A percentile compares a stretch with the other conserved stretches of the same genome.
phyloP scores from a whole-genome alignment of 2,113 vertebrate species.

The Takifugu bimaculatus region DNA sequence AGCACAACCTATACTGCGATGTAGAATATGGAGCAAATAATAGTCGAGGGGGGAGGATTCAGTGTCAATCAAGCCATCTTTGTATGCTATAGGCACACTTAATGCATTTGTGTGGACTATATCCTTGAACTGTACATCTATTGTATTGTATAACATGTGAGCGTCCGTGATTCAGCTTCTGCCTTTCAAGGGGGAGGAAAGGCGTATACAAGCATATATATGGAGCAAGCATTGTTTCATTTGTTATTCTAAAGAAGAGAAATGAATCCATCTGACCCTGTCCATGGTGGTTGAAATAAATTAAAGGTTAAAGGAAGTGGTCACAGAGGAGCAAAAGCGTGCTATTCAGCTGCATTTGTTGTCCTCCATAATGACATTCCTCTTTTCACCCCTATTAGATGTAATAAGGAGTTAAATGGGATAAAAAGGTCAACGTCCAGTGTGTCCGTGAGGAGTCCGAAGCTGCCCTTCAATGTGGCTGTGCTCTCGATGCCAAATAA shows the following conservation, averaged over 20 bases:
- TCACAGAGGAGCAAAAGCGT: conserved; percentile 12
- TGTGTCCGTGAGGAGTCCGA: neutral
- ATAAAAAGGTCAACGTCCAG: neutral
- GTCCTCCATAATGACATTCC: conserved; percentile 16
- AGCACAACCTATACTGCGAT: neutral
- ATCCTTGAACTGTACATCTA: conserved; percentile 60
- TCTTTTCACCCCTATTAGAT: conserved; percentile 31
- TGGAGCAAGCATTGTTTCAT: conserved; percentile 39
- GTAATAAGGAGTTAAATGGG: conserved; percentile 3
- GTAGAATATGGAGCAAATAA: conserved; percentile 21
- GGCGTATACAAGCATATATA: conserved; percentile 26
- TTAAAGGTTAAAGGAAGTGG: conserved; percentile 25
- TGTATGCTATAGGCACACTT: conserved; percentile 36
- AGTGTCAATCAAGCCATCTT: conserved; percentile 37
- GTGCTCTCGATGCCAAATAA: conserved; percentile 12
- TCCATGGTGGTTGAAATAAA: conserved; percentile 17
- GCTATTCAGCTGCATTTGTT: conserved; percentile 3
- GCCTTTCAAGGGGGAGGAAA: conserved; percentile 32
- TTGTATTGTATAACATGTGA: conserved; percentile 7
- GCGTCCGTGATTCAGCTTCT: conserved; percentile 32
- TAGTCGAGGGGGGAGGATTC: conserved; percentile 17
- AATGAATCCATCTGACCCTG: conserved; percentile 24
- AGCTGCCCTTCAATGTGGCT: conserved; percentile 14
- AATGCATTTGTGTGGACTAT: conserved; percentile 45
- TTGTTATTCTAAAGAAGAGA: conserved; percentile 19